Evolutionary conservation across 2,888 invertebrate species (phyloP).

Genomic region (Gnatocerus cornutus): DNA sequence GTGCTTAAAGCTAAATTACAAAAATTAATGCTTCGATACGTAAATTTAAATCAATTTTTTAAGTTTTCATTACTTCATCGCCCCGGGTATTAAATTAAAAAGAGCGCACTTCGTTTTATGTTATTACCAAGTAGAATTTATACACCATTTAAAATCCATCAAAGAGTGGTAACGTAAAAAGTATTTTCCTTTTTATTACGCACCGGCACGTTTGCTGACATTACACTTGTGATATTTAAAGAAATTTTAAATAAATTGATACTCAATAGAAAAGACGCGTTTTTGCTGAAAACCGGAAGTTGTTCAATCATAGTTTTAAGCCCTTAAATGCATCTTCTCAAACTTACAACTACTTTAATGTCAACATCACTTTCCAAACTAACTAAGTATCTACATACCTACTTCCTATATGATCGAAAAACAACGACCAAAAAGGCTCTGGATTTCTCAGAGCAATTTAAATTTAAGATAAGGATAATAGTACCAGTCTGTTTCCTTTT

Average conservation of each 20-base stretch:
- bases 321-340: too few species aligned
- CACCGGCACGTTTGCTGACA: not conserved
- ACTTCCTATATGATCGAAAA: too few species aligned
- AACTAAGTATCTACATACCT: too few species aligned
- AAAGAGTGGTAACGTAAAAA: slow-evolving; percentile 11
- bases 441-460: too few species aligned
- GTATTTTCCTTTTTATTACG: slow-evolving; percentile 22
- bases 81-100: slow-evolving; percentile 33
- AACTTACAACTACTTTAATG: too few species aligned
- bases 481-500: too few species aligned
- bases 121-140: slow-evolving; percentile 10
- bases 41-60: slow-evolving; percentile 29
- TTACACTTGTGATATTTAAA: not conserved
- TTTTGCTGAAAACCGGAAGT: too few species aligned
- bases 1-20: slow-evolving; percentile 22
- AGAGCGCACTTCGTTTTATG: slow-evolving; percentile 17
- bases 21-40: slow-evolving; percentile 39
- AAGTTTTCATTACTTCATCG: slow-evolving; percentile 32
- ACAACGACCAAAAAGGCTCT: too few species aligned
- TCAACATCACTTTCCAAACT: too few species aligned
- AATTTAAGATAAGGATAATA: too few species aligned
- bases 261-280: too few species aligned
- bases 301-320: too few species aligned
- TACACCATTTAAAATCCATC: slow-evolving; percentile 19
- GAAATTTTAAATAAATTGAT: not conserved